Evolutionary conservation across 1,140 invertebrate species (phyloP).

Genomic region (Helicoverpa zea): DNA sequence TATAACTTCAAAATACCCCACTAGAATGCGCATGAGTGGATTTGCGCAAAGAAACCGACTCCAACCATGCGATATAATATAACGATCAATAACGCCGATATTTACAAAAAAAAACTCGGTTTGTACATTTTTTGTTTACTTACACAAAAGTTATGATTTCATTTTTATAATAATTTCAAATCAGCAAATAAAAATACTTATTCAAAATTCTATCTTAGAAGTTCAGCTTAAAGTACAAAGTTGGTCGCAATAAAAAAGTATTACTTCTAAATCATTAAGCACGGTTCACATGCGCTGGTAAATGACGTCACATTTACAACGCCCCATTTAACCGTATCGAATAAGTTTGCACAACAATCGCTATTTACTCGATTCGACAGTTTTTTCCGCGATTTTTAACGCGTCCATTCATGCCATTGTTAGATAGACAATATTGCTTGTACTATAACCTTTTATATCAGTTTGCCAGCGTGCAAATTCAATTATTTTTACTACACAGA

Average conservation of each 20-base stretch:
- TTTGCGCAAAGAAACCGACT: constrained; percentile 73
- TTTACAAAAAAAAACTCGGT: constrained; percentile 66
- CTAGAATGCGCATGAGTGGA: constrained; percentile 71
- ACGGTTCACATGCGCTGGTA: constrained; percentile 74
- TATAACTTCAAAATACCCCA: constrained; percentile 62
- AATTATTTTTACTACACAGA: constrained; percentile 78
- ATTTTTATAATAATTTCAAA: constrained; percentile 37
- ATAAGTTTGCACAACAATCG: constrained; percentile 84
- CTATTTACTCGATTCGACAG: constrained; percentile 80
- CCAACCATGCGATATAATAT: constrained; percentile 3
- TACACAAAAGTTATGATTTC: constrained; percentile 31
- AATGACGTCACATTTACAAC: constrained; percentile 71
- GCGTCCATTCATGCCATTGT: constrained; percentile 72
- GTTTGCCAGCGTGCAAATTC: constrained; percentile 81
- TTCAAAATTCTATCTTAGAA: neutral
- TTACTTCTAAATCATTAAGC: constrained; percentile 82
- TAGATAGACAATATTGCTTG: constrained; percentile 64
- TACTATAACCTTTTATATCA: constrained; percentile 63
- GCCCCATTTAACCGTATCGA: constrained; percentile 81
- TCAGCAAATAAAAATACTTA: neutral
- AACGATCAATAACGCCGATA: constrained; percentile 52
- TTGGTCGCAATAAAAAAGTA: neutral
- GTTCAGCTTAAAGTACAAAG: constrained; percentile 1
- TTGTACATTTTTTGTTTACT: neutral
- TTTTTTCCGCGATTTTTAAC: constrained; percentile 82